Evolutionary conservation across 2,113 vertebrate genomes (phyloP).

Genomic region (Lasiurus cinereus): DNA sequence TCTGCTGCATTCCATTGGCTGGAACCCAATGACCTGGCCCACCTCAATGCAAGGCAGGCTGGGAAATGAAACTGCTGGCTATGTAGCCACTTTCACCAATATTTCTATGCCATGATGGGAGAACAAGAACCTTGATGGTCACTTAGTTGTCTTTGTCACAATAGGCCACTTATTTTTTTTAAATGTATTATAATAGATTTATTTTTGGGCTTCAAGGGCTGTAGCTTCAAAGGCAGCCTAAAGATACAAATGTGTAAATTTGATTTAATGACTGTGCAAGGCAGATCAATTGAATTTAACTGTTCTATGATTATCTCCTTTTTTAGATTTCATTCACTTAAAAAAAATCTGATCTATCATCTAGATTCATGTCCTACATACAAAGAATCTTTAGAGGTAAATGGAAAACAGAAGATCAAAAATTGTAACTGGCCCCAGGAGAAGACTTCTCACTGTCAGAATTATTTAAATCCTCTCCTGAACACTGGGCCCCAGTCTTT

Average conservation of each 20-base stretch:
- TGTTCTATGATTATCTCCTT: conserved; percentile 36
- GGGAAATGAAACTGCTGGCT: not conserved
- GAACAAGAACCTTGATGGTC: not conserved
- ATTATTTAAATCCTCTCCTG: conserved; percentile 69
- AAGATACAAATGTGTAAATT: conserved; percentile 2
- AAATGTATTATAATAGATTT: not conserved
- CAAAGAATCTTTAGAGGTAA: conserved; percentile 71
- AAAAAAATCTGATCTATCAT: conserved; percentile 55
- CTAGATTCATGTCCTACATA: conserved; percentile 70
- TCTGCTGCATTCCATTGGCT: not conserved
- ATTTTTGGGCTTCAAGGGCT: not conserved
- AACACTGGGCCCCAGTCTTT: conserved; percentile 10
- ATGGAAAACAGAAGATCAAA: conserved; percentile 74
- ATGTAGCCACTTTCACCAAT: not conserved
- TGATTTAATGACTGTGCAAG: not conserved
- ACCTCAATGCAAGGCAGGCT: not conserved
- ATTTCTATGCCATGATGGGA: not conserved
- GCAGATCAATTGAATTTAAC: conserved; percentile 21
- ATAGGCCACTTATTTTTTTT: not conserved
- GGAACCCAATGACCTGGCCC: not conserved
- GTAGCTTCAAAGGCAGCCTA: not conserved
- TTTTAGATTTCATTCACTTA: conserved; percentile 51
- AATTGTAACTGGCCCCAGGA: conserved; percentile 58
- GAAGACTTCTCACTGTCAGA: conserved; percentile 59
- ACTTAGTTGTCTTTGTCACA: conserved; percentile 3